Evolutionary conservation across 2,888 invertebrate species (phyloP).

Genomic region (Gymnocheta viridis): DNA sequence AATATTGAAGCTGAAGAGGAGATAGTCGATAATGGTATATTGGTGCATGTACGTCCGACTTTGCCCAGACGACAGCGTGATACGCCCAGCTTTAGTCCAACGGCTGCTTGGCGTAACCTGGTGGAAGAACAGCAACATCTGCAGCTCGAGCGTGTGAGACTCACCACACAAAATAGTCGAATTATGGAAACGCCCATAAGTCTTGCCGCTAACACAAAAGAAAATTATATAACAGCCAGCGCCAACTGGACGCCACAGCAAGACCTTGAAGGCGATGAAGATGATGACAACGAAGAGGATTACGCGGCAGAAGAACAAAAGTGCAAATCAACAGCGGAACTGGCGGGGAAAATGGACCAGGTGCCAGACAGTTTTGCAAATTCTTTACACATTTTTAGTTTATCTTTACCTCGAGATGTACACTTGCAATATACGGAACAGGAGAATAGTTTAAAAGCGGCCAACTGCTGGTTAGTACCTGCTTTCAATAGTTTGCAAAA

Average conservation of each 20-base stretch:
- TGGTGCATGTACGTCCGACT: constrained; percentile 89
- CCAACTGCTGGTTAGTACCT: constrained; percentile 73
- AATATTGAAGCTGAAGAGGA: constrained; percentile 69
- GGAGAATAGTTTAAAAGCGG: constrained; percentile 16
- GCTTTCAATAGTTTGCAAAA: constrained; percentile 88
- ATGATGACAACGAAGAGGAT: constrained; percentile 52
- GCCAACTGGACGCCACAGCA: constrained; percentile 92
- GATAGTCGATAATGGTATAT: constrained; percentile 85
- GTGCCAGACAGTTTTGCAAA: constrained; percentile 74
- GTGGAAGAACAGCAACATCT: constrained; percentile 74
- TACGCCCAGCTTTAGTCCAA: constrained; percentile 91
- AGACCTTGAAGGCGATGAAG: constrained; percentile 87
- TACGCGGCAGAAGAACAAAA: not conserved
- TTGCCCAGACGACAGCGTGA: constrained; percentile 90
- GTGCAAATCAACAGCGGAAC: constrained; percentile 15
- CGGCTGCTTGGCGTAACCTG: constrained; percentile 91
- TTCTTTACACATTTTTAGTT: constrained; percentile 87
- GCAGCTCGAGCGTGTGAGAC: constrained; percentile 36
- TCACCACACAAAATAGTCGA: constrained; percentile 59
- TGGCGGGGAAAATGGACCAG: not conserved
- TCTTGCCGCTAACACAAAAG: constrained; percentile 55
- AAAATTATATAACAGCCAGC: constrained; percentile 61
- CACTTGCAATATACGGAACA: constrained; percentile 74
- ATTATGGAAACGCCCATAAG: constrained; percentile 67
- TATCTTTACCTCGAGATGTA: constrained; percentile 88